Evolutionary conservation across 92 coral and sea anemone species (phyloP), one percentile per base, ranked within the genome.

Genomic region (Phenganax stokvisi): DNA sequence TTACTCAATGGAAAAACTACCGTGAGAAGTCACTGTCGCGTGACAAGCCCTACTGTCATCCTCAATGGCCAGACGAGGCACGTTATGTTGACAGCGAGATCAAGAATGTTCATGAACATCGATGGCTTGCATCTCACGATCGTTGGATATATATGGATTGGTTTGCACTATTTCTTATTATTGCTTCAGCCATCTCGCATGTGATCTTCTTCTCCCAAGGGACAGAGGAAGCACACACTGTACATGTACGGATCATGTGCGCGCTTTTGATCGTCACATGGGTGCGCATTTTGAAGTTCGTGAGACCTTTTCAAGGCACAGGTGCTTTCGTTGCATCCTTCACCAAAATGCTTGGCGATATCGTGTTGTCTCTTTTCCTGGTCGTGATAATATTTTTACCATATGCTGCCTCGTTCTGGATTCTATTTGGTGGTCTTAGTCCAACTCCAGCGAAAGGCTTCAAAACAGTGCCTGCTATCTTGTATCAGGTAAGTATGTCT

Each of bases 61-160:
- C 98, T 71, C 84, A 97, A 57, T 94, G 98, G 98, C 98, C 98
- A 68, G 98, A 97, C 68, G 98, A 94, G 83, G 86, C 92, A 63
- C 12, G 89, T 31, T 94, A 92, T 72, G 78, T 94, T 10, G 92
- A 90, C 90, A 97, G 91, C 66, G 98, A 94, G 80, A 89, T 90
- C 29, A 93, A 94, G 72, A 77, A 79, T 15, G 81, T 94, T 7
- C 94, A 73, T 60, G 90, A 86, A 0, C 88, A 85, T 51, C 96
- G 87, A 25, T 93, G 97, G 52, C 61, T 93, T 6, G 89, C 89
- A 25, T 86, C 88, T 44, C 90, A 76, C 85, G 97, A 94, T 77
- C 84, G 92, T 64, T 94, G 98, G 98, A 88, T 92, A 65, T 84
- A 91, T 66, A 77, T 92, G 66, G 98, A 94, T 74, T 94, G 98